Conservation (phyloP, 2,113 vertebrate species). For the Chlamydotis undulata region DNA sequence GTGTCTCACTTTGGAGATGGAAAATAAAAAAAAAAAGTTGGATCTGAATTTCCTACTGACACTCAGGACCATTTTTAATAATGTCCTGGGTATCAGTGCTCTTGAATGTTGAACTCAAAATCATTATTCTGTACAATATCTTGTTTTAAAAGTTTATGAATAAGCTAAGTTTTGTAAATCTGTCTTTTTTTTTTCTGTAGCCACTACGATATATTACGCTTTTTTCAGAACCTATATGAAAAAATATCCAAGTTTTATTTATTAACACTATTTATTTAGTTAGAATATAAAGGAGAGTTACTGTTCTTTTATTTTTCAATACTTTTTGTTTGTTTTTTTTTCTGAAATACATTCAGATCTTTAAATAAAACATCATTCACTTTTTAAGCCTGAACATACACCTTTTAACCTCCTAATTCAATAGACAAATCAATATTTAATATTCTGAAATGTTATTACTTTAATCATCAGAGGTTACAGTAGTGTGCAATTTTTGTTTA, state of each 20-base stretch:
- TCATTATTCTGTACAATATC: neutral
- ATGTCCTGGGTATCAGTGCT: fast-evolving
- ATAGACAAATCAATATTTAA: neutral
- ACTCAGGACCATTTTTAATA: neutral
- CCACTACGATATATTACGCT: neutral
- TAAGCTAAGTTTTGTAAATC: neutral
- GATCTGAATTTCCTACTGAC: neutral
- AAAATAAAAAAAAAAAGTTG: neutral
- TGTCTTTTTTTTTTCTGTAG: neutral
- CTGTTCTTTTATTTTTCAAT: neutral
- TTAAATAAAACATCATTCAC: neutral
- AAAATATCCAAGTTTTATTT: neutral
- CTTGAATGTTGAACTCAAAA: neutral
- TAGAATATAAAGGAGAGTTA: neutral
- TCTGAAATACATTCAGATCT: neutral
- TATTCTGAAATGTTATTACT: neutral
- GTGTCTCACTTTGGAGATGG: neutral
- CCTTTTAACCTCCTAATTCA: neutral
- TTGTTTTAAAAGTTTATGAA: neutral
- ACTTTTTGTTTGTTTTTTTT: neutral
- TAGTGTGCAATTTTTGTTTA: neutral
- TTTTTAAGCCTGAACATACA: neutral
- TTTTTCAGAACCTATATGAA: neutral
- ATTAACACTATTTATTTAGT: neutral
- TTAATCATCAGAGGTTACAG: neutral